Evolutionary conservation across 2,888 invertebrate genomes (phyloP), one percentile per base, ranked within the genome.

Genomic region (Druceiella hillmani): DNA sequence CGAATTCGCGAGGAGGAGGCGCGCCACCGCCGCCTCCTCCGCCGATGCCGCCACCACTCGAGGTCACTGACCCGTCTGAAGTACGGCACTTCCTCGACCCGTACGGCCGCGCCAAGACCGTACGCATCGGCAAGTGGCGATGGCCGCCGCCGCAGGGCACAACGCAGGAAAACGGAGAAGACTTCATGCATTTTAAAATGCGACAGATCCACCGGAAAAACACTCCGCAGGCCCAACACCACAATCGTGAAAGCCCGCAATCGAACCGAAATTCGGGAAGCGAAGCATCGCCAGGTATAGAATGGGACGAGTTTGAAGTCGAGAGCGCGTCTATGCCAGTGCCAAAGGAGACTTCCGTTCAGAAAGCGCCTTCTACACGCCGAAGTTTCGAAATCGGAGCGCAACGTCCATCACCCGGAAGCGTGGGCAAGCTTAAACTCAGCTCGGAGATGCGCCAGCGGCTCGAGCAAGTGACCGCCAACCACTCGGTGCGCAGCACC

Each of bases 121-220:
- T 95, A 0, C 74, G 94, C 17, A 94, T 97, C 36, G 95, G 92
- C 2, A 93, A 92, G 64, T 93, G 93, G 93, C 73, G 88, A 44
- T 95, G 95, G 95, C 95, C 97, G 4, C 94, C 94, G 7, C 84
- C 87, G 38, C 80, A 79, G 11, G 83, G 82, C 1, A 78, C 76
- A 15, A 75, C 70, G 7, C 80, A 78, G 45, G 83, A 83, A 43
- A 76, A 76, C 10, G 77, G 81, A 3, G 89, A 87, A 54, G 83
- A 84, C 49, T 91, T 91, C 54, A 82, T 90, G 39, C 88, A 90
- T 50, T 92, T 92, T 53, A 92, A 92, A 64, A 73, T 90, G 75
- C 76, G 89, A 1, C 89, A 90, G 56, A 82, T 83, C 52, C 80
- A 83, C 46, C 70, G 88, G 25, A 83, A 87, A 57, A 83, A 85